These are phyloP conservation scores for Eudasyphora cyanicolor DNA, from an alignment of 2,888 invertebrate genomes.

Conservation along the genomic window DNA sequence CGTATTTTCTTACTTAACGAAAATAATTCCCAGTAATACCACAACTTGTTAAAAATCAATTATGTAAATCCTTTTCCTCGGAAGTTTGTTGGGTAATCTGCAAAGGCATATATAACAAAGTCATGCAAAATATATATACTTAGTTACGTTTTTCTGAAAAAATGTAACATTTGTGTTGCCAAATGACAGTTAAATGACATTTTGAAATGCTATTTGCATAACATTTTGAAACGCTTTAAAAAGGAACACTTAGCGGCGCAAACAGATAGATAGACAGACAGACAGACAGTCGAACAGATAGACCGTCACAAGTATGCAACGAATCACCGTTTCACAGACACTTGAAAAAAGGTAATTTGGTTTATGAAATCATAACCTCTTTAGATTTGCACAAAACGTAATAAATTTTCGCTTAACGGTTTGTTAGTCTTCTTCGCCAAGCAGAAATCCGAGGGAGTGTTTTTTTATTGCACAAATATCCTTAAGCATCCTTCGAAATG, in stretches of 20 bases:
- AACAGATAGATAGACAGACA: background rate
- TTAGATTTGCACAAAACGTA: background rate
- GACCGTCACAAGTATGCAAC: background rate
- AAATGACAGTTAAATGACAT: slow-evolving; percentile 29
- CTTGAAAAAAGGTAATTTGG: slow-evolving; percentile 27
- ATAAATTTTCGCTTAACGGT: slow-evolving; percentile 28
- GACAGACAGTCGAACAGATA: background rate
- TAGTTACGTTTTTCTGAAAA: background rate
- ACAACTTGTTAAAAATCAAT: too few relatives aligned
- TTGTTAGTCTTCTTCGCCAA: background rate
- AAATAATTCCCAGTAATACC: too few relatives aligned
- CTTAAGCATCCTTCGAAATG: slow-evolving; percentile 1
- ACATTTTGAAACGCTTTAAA: background rate
- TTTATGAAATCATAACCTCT: slow-evolving; percentile 37
- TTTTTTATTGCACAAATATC: slow-evolving; percentile 7
- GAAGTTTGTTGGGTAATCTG: background rate
- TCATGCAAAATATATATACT: background rate
- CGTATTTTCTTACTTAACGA: too few relatives aligned
- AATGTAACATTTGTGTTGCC: slow-evolving; percentile 3
- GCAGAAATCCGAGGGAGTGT: background rate
- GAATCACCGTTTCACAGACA: slow-evolving; percentile 7
- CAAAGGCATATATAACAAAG: background rate
- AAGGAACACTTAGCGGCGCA: background rate
- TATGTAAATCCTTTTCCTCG: too few relatives aligned
- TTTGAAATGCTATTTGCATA: slow-evolving; percentile 33